A percentile compares a stretch with the other conserved stretches of the same genome.
phyloP scores from a whole-genome alignment of 2,888 invertebrate genomes.

The Syrista parreyssii region DNA sequence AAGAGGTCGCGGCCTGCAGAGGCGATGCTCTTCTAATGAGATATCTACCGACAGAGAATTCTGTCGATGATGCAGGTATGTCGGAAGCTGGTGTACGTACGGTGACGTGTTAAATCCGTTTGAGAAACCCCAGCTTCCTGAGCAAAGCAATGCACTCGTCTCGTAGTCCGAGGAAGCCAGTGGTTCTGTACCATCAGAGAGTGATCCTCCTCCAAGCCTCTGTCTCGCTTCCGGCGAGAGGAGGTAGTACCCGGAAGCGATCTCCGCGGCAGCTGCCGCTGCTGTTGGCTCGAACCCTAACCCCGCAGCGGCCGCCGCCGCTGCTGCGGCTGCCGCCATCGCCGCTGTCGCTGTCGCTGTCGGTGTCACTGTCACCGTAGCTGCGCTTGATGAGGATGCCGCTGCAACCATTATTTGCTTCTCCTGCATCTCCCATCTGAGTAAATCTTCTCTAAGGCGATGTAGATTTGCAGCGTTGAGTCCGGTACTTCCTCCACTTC shows the following conservation, averaged over 20 bases:
- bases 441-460: conserved; percentile 58
- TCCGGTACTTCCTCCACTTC: conserved; percentile 58
- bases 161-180: conserved; percentile 42
- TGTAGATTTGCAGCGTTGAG: conserved; percentile 59
- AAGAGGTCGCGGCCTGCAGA: too few relatives aligned
- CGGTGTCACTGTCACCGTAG: conserved; percentile 37
- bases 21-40: too few relatives aligned
- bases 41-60: background rate
- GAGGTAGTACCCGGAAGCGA: conserved; percentile 60
- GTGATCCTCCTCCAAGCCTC: conserved; percentile 42
- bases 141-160: conserved; percentile 50
- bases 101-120: conserved; percentile 44
- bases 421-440: conserved; percentile 64
- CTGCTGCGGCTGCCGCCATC: conserved; percentile 63
- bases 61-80: conserved; percentile 38
- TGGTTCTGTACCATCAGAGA: conserved; percentile 11
- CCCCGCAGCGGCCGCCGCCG: conserved; percentile 37
- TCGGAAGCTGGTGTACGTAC: conserved; percentile 50
- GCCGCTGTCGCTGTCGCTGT: conserved; percentile 28
- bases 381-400: conserved; percentile 31
- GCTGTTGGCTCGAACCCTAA: conserved; percentile 49
- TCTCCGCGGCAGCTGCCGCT: conserved; percentile 54
- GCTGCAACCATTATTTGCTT: conserved; percentile 59
- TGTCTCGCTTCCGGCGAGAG: conserved; percentile 54
- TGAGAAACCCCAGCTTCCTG: conserved; percentile 56